A percentile compares a stretch with the other conserved stretches of the same genome.
These are phyloP conservation scores for Hemistola chrysoprasaria DNA, from an alignment of 2,888 invertebrate genomes.

Conservation along the genomic window DNA sequence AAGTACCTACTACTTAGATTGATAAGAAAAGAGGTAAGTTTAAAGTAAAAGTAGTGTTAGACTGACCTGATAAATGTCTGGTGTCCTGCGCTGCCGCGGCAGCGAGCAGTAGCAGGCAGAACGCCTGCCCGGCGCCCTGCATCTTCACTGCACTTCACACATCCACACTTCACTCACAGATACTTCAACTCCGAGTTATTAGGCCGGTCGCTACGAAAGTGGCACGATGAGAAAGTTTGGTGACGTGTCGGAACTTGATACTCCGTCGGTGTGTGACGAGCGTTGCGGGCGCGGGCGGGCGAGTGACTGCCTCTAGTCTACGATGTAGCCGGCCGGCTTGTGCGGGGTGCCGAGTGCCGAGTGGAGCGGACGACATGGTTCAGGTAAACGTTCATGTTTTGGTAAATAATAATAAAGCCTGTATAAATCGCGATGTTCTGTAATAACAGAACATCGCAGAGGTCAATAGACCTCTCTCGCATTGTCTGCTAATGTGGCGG, in stretches of 20 bases:
- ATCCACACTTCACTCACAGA: constrained; percentile 70
- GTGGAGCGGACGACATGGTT: too few relatives aligned
- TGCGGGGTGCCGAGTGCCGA: too few relatives aligned
- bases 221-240: constrained; percentile 66
- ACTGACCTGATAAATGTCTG: constrained; percentile 70
- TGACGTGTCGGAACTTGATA: constrained; percentile 54
- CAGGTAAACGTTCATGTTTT: too few relatives aligned
- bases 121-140: constrained; percentile 76
- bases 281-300: constrained; percentile 47
- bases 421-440: too few relatives aligned
- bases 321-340: constrained; percentile 40
- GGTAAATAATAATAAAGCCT: too few relatives aligned
- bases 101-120: constrained; percentile 64
- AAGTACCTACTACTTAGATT: too few relatives aligned
- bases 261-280: constrained; percentile 30
- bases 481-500: too few relatives aligned
- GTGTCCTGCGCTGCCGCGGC: constrained; percentile 67
- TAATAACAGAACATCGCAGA: too few relatives aligned
- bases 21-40: neutral
- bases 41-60: constrained; percentile 5
- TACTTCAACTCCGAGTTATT: too few relatives aligned
- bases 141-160: constrained; percentile 67
- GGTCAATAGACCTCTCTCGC: too few relatives aligned
- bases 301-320: constrained; percentile 68
- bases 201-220: constrained; percentile 1